Evolutionary conservation across 2,797 vertebrate species (phyloP).

Genomic region (Sparus aurata): DNA sequence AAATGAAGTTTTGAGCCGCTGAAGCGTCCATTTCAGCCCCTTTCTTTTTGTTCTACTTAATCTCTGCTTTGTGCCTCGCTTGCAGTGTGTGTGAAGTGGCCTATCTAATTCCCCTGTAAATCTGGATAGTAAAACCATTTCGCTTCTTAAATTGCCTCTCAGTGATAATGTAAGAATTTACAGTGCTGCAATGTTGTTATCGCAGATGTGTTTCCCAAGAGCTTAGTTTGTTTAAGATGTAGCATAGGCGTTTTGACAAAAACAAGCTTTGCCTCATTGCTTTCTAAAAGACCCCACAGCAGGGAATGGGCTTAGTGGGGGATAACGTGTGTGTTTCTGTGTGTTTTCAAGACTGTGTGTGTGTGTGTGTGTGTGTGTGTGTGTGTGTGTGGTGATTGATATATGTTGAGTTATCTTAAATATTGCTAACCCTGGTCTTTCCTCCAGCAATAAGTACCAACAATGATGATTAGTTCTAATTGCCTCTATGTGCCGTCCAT

Average conservation of each 20-base stretch:
- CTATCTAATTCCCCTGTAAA: constrained; percentile 60
- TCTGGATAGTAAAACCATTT: constrained; percentile 63
- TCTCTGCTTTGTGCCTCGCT: constrained; percentile 47
- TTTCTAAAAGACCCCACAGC: constrained; percentile 62
- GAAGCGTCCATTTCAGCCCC: constrained; percentile 22
- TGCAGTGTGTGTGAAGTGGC: constrained; percentile 68
- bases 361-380: constrained; percentile 45
- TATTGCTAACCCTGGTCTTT: constrained; percentile 70
- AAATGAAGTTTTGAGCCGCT: constrained; percentile 9
- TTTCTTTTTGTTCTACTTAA: constrained; percentile 38
- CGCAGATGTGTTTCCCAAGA: constrained; percentile 56
- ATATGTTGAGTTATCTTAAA: constrained; percentile 72
- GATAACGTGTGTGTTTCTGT: constrained; percentile 52
- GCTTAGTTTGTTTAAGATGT: constrained; percentile 76
- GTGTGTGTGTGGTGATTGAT: constrained; percentile 48
- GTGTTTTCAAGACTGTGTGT: constrained; percentile 28
- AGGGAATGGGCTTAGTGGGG: constrained; percentile 53
- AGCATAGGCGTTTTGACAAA: constrained; percentile 67
- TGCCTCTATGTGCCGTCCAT: constrained; percentile 73
- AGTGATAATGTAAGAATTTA: constrained; percentile 73
- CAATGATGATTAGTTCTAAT: constrained; percentile 81
- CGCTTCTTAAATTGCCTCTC: constrained; percentile 66
- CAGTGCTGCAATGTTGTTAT: constrained; percentile 68
- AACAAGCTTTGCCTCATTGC: constrained; percentile 70
- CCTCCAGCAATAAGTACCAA: constrained; percentile 67